Evolutionary conservation across 1,140 invertebrate species (phyloP).

Genomic region (Nylanderia fulva): DNA sequence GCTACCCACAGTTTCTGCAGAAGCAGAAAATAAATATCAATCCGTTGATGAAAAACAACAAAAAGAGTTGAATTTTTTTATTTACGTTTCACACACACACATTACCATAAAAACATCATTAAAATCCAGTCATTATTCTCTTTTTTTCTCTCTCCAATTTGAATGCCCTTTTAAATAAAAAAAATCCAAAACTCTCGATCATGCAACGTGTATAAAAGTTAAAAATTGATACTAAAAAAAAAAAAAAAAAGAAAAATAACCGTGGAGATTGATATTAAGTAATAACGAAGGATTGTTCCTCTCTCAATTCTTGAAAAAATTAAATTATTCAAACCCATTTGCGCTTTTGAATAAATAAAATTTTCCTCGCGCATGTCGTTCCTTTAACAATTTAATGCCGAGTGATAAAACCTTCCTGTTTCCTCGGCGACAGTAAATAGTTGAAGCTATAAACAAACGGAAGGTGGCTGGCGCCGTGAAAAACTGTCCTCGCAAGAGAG

Average conservation of each 20-base stretch:
- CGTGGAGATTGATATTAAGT: background rate
- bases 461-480: conserved; percentile 39
- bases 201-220: background rate
- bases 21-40: background rate
- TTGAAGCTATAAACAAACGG: conserved; percentile 54
- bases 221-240: background rate
- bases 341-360: background rate
- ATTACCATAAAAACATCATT: background rate
- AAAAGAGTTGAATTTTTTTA: background rate
- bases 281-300: background rate
- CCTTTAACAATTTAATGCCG: conserved; percentile 19
- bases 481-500: conserved; percentile 43
- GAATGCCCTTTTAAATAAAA: background rate
- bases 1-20: background rate
- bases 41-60: background rate
- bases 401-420: conserved; percentile 47
- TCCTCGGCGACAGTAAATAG: conserved; percentile 52
- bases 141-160: background rate
- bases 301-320: background rate
- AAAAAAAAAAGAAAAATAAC: conserved; percentile 9
- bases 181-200: background rate
- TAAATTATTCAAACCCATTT: background rate
- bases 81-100: background rate
- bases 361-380: background rate
- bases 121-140: background rate